Conservation (phyloP, 2,113 vertebrate species). For the Ariopsis seemanni region DNA sequence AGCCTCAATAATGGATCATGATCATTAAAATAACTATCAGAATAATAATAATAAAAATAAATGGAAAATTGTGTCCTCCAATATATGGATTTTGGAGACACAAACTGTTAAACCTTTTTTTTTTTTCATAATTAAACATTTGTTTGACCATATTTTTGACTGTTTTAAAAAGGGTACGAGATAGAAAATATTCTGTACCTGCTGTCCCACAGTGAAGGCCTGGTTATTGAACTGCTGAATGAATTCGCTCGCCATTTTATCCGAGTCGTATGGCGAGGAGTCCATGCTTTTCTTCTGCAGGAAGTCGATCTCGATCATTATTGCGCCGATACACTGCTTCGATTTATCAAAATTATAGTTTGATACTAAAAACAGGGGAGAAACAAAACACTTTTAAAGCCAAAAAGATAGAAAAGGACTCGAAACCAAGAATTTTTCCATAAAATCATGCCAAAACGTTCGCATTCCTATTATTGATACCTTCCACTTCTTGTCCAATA, state of each 20-base stretch:
- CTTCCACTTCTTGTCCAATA: constrained; percentile 95
- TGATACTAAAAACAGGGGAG: constrained; percentile 69
- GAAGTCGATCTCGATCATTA: constrained; percentile 97
- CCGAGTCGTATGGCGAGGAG: constrained; percentile 92
- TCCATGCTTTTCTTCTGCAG: constrained; percentile 96
- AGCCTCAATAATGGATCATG: not conserved
- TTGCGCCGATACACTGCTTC: constrained; percentile 92
- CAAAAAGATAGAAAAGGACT: not conserved
- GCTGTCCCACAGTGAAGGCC: constrained; percentile 88
- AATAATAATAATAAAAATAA: not conserved
- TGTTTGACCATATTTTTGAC: too few relatives aligned
- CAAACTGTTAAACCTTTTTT: too few relatives aligned
- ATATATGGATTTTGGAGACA: not conserved
- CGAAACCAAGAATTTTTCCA: not conserved
- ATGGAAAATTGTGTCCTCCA: too few relatives aligned
- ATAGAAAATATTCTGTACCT: constrained; percentile 71
- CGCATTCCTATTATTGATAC: constrained; percentile 55
- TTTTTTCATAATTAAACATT: too few relatives aligned
- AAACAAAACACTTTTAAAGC: not conserved
- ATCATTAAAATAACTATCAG: not conserved
- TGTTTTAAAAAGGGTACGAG: too few relatives aligned
- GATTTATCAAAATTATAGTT: constrained; percentile 93
- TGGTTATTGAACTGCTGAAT: constrained; percentile 99
- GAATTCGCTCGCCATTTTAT: constrained; percentile 96
- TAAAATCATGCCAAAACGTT: not conserved